A percentile compares a stretch with the other conserved stretches of the same genome.
These are phyloP conservation scores for Protobothrops flavoviridis DNA, from an alignment of 2,113 vertebrate species.

Conservation along the genomic window DNA sequence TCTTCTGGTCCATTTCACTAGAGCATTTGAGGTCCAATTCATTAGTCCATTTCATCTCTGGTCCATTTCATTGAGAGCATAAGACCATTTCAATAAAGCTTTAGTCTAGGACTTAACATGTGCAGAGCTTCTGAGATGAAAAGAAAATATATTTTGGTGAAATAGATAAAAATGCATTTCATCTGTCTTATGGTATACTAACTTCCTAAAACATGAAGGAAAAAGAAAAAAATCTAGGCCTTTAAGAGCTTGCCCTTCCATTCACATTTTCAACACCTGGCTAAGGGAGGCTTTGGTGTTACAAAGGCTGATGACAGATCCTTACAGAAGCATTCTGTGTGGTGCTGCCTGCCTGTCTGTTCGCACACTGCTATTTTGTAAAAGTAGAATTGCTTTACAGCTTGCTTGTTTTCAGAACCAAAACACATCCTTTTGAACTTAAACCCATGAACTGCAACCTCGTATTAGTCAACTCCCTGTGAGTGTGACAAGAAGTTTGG, in stretches of 20 bases:
- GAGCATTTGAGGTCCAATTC: neutral
- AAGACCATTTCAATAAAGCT: neutral
- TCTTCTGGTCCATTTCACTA: neutral
- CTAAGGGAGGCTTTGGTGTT: conserved; percentile 73
- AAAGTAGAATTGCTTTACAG: conserved; percentile 35
- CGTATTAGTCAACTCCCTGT: neutral
- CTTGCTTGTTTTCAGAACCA: conserved; percentile 48
- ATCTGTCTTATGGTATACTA: neutral
- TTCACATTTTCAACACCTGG: conserved; percentile 80
- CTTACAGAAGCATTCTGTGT: conserved; percentile 63
- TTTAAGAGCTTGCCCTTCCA: conserved; percentile 77
- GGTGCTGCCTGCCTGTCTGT: conserved; percentile 67
- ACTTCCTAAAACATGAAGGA: conserved; percentile 20
- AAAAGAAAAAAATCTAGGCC: conserved; percentile 31
- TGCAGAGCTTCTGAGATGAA: neutral
- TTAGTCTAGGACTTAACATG: neutral
- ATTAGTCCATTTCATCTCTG: neutral
- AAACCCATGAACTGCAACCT: neutral
- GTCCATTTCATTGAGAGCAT: neutral
- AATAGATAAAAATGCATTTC: neutral
- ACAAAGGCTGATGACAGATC: conserved; percentile 78
- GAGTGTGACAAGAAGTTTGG: neutral
- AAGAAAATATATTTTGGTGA: neutral
- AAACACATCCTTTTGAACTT: conserved; percentile 15
- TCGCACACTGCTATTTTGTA: conserved; percentile 39